These are phyloP conservation scores for Champsocephalus gunnari DNA, from an alignment of 2,797 vertebrate genomes.

Conservation along the genomic window DNA sequence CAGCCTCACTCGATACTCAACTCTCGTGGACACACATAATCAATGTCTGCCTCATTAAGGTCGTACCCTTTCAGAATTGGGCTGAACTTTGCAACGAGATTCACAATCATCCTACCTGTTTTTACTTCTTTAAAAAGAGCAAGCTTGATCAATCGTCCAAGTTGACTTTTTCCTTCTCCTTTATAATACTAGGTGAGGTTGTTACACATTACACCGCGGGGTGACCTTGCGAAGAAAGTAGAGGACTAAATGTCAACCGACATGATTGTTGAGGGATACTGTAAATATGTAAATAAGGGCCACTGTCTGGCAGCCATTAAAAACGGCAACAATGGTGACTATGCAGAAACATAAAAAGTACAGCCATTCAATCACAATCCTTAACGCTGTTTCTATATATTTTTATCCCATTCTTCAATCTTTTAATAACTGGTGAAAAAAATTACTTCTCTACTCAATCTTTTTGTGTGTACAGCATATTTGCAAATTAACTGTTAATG, in stretches of 20 bases:
- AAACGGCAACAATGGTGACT: background rate
- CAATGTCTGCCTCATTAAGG: slow-evolving; percentile 83
- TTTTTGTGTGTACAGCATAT: background rate
- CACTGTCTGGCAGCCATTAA: background rate
- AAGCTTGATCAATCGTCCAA: slow-evolving; percentile 49
- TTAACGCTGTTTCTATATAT: background rate
- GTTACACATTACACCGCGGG: slow-evolving; percentile 8
- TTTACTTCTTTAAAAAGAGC: slow-evolving; percentile 45
- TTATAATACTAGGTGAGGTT: slow-evolving; percentile 23
- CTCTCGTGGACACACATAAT: slow-evolving; percentile 82
- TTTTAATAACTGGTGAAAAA: too few relatives aligned
- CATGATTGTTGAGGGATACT: slow-evolving; percentile 8
- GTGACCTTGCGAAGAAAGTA: slow-evolving; percentile 41
- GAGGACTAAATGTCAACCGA: slow-evolving; percentile 31
- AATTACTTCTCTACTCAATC: background rate
- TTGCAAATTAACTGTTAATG: background rate
- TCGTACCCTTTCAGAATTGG: slow-evolving; percentile 76
- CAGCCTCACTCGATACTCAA: slow-evolving; percentile 76
- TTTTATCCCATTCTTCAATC: too few relatives aligned
- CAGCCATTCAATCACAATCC: background rate
- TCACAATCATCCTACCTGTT: slow-evolving; percentile 47
- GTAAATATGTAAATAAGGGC: slow-evolving; percentile 8
- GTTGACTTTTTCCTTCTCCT: slow-evolving; percentile 19
- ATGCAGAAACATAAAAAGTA: slow-evolving; percentile 8
- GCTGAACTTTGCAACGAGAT: slow-evolving; percentile 77